Evolutionary conservation across 2,888 invertebrate genomes (phyloP).

Genomic region (Limenitis camilla): DNA sequence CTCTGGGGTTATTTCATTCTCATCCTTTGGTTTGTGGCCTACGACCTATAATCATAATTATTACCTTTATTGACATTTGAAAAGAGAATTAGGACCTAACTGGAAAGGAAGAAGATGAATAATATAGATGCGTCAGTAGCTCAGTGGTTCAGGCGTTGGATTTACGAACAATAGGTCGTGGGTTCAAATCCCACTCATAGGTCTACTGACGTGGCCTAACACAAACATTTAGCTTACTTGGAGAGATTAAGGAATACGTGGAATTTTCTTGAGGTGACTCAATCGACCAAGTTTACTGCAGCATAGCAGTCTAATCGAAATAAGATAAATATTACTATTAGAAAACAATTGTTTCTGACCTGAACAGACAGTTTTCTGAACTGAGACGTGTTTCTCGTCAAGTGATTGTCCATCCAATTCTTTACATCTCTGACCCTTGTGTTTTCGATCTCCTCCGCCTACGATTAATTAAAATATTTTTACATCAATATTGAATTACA

Average conservation of each 20-base stretch:
- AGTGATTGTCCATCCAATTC: conserved; percentile 69
- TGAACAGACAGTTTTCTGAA: conserved; percentile 73
- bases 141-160: too few species aligned
- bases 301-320: background rate
- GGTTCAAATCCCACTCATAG: too few species aligned
- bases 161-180: too few species aligned
- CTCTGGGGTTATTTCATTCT: conserved; percentile 23
- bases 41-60: conserved; percentile 38
- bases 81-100: too few species aligned
- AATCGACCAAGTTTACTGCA: too few species aligned
- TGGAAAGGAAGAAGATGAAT: too few species aligned
- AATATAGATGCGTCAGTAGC: too few species aligned
- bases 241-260: too few species aligned
- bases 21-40: conserved; percentile 44
- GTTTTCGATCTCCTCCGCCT: conserved; percentile 71
- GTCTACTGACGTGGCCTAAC: too few species aligned
- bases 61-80: too few species aligned
- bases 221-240: too few species aligned
- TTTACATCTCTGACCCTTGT: conserved; percentile 65
- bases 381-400: conserved; percentile 56
- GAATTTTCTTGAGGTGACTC: too few species aligned
- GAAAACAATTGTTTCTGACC: conserved; percentile 41
- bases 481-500: background rate
- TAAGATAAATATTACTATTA: background rate
- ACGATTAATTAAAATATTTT: conserved; percentile 29